Conservation (phyloP, 2,888 invertebrate species). For the Drosophila nr. perissopoda region DNA sequence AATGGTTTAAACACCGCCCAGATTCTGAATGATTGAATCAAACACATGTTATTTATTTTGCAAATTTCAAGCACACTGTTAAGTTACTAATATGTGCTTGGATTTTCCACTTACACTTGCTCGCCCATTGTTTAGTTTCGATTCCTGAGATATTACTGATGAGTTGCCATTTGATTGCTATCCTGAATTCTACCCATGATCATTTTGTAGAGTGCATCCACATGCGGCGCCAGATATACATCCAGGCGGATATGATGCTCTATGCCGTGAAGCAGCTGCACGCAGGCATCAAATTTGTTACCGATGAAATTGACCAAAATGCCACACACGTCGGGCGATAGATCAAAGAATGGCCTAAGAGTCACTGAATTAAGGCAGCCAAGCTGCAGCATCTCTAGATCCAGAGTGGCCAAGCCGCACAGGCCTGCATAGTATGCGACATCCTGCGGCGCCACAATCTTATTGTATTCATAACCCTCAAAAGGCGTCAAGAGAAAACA, state of each 20-base stretch:
- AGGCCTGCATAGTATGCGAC: constrained; percentile 56
- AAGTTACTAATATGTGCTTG: neutral
- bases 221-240: constrained; percentile 65
- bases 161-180: neutral
- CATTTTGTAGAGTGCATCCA: constrained; percentile 44
- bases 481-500: constrained; percentile 52
- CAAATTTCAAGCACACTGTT: neutral
- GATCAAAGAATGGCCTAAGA: constrained; percentile 54
- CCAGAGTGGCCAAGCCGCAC: constrained; percentile 63
- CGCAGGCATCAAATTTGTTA: constrained; percentile 38
- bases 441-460: constrained; percentile 62
- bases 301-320: constrained; percentile 38
- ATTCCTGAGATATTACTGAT: neutral
- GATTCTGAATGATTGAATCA: too few relatives aligned
- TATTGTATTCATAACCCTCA: constrained; percentile 57
- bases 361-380: constrained; percentile 39
- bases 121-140: neutral
- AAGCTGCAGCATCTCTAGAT: constrained; percentile 30
- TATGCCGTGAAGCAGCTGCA: constrained; percentile 33
- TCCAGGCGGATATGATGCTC: constrained; percentile 55
- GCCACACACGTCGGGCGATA: constrained; percentile 44
- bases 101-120: too few relatives aligned
- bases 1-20: too few relatives aligned
- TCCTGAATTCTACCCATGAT: constrained; percentile 43
- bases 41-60: neutral